Conservation (phyloP, 2,113 vertebrate species). For the Eleginops maclovinus region DNA sequence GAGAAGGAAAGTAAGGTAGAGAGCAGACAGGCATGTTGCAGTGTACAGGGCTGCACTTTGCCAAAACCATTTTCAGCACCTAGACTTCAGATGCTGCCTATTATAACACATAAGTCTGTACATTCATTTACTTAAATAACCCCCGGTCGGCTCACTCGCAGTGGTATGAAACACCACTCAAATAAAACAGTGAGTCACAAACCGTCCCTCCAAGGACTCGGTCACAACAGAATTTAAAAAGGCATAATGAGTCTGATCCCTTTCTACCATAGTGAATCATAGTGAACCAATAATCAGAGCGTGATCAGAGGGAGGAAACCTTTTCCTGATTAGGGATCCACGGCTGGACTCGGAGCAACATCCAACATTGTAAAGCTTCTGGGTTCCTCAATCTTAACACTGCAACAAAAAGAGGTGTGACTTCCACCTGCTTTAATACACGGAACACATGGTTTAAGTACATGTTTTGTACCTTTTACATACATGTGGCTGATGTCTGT, state of each 20-base stretch:
- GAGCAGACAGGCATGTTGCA: slow-evolving; percentile 72
- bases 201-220: neutral
- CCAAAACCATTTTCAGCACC: slow-evolving; percentile 40
- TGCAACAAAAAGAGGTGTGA: slow-evolving; percentile 9
- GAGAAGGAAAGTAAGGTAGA: slow-evolving; percentile 57
- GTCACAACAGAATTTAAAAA: slow-evolving; percentile 7
- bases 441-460: neutral
- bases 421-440: neutral
- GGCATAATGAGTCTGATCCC: neutral
- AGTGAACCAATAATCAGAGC: neutral
- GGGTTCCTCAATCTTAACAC: slow-evolving; percentile 5
- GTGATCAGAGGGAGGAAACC: neutral
- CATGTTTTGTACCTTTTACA: slow-evolving; percentile 15
- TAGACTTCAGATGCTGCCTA: slow-evolving; percentile 39
- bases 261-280: neutral
- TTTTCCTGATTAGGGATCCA: neutral
- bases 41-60: slow-evolving; percentile 7
- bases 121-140: slow-evolving; percentile 63
- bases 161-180: slow-evolving; percentile 7
- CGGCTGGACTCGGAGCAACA: neutral
- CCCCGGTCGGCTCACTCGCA: slow-evolving; percentile 15
- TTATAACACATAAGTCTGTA: slow-evolving; percentile 50
- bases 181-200: neutral
- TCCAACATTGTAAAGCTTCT: slow-evolving; percentile 37
- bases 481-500: neutral